Evolutionary conservation across 2,113 vertebrate genomes (phyloP), one percentile per base, ranked within the genome.

Genomic region (Pyxicephalus adspersus): DNA sequence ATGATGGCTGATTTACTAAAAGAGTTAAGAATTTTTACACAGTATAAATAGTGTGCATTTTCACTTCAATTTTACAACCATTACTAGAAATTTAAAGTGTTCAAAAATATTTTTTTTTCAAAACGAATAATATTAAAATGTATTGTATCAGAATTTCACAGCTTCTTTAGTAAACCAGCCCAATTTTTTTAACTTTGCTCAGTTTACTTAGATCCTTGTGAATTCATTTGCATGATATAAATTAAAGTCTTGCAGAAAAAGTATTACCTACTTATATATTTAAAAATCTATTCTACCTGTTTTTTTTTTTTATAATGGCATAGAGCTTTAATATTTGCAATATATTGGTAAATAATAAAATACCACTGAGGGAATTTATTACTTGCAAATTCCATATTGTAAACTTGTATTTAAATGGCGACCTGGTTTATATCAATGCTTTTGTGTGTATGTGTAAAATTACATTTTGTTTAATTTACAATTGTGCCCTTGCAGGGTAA

Each of bases 241-340:
- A 76, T 64, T 28, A 50, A 29, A 15, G 38, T n/a, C 9, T 38
- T 38, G 29, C 72, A 57, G 23, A 66, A 65, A 50, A 68, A 68
- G 55, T 52, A 71, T 57, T n/a, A n/a, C n/a, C n/a, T n/a, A n/a
- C 25, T 22, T 5, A 71, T 16, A 52, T 28, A 51, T 20, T 63
- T 28, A 1, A 50, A 63, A 25, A 38, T 72, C 45, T 29, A 20
- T 71, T 2, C 57, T 58, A 34, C 34, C 3, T 1, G 28, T 18
- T 51, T 66, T 68, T 58, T 65, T 52, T 67, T 67, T 67, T 78
- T 64, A 67, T 52, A 78, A 67, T 78, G 76, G 57, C 52, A 45
- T 54, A 52, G 31, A 65, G 63, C 55, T 7, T 57, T 74, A 38
- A 74, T 60, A 38, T 60, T 16, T 74, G 6, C 16, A 73, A 73